phyloP scores from a whole-genome alignment of 2,113 vertebrate genomes.

The Apodemus sylvaticus region DNA sequence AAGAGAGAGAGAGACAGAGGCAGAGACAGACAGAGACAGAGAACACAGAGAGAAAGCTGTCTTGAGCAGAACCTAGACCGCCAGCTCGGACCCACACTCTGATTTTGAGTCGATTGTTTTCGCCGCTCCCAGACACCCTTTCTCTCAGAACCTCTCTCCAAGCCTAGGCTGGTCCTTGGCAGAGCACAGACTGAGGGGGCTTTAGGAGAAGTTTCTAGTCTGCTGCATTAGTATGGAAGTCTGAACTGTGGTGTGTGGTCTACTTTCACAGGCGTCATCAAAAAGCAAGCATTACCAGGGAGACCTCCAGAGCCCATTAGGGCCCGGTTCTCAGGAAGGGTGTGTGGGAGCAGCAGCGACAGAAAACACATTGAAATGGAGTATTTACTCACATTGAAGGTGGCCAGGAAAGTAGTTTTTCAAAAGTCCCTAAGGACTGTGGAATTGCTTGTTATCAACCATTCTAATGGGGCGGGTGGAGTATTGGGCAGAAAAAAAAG shows the following conservation, averaged over 20 bases:
- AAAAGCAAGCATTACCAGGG: neutral
- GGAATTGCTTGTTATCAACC: slow-evolving; percentile 75
- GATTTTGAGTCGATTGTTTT: too few relatives aligned
- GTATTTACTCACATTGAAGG: slow-evolving; percentile 51
- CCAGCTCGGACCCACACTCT: too few relatives aligned
- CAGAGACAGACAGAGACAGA: too few relatives aligned
- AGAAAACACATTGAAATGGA: slow-evolving; percentile 60
- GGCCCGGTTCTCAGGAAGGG: neutral
- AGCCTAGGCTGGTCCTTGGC: too few relatives aligned
- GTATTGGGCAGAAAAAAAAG: slow-evolving; percentile 40
- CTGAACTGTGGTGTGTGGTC: neutral
- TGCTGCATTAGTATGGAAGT: neutral
- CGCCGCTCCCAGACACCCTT: too few relatives aligned
- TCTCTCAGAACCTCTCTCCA: too few relatives aligned
- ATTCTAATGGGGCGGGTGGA: slow-evolving; percentile 69
- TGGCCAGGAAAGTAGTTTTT: slow-evolving; percentile 60
- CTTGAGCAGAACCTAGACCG: too few relatives aligned
- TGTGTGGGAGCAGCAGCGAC: slow-evolving; percentile 39
- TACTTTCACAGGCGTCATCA: neutral
- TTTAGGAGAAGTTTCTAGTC: neutral
- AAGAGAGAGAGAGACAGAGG: too few relatives aligned
- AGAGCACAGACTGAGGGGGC: neutral
- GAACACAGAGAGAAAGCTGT: too few relatives aligned
- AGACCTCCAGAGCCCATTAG: slow-evolving; percentile 19
- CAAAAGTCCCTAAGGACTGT: slow-evolving; percentile 60